Evolutionary conservation across 2,113 vertebrate species (phyloP), one percentile per base, ranked within the genome.

Genomic region (Choloepus hoffmanni): DNA sequence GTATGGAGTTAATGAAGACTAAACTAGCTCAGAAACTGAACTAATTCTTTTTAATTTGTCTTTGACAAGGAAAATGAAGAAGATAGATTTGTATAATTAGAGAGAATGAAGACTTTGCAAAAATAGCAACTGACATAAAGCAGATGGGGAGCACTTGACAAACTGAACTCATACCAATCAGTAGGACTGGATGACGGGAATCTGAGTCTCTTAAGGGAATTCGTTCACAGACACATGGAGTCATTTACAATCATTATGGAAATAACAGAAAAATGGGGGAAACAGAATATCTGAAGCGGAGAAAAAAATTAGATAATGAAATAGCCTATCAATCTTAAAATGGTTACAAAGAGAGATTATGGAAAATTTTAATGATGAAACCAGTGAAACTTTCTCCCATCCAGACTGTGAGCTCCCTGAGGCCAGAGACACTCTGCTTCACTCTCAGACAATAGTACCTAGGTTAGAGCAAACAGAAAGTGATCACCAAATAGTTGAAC

Each of bases 1-100:
- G 67, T 89, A n/a, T 90, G 88, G 97, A 97, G 97, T 96, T 97
- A 96, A 95, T 90, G 92, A 97, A 97, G 87, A 96, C 97, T 92
- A 92, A 97, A 88, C 94, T 89, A 82, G 89, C 96, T 97, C 84
- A 81, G 96, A 96, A 97, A 95, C 93, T 96, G 85, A 96, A 91
- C 85, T 97, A 97, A 98, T 97, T 96, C 97, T 95, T 97, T 90
- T 95, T 90, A 92, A 97, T 97, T 97, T 96, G 91, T 95, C 97
- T 96, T 93, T 96, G 97, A 98, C 96, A 97, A 86, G 97, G 96
- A 94, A 97, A 97, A 96, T 97, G 96, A 97, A 96, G 96, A 96
- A 68, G 96, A 92, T 85, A 43, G 93, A 97, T 95, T 97, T 97
- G 95, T 95, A 90, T 97, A 96, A 97, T 96, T 97, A 97, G 93